These are phyloP conservation scores for Euphonia xanthogaster DNA, from an alignment of 2,797 vertebrate species.

Conservation along the genomic window DNA sequence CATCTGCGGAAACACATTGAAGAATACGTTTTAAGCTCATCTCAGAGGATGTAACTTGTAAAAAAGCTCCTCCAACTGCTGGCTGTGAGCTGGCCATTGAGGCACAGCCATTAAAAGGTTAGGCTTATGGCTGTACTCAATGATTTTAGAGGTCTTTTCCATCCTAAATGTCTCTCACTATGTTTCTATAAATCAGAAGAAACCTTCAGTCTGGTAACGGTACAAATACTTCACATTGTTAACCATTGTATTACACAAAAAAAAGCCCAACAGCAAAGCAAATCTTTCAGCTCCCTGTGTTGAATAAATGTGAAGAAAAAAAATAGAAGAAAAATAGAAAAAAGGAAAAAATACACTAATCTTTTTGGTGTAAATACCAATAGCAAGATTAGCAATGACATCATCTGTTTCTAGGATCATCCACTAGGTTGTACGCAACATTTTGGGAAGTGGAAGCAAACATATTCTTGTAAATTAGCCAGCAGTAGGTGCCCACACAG, in stretches of 20 bases:
- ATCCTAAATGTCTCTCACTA: not conserved
- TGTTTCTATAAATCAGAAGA: not conserved
- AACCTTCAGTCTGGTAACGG: not conserved
- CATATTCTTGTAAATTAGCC: not conserved
- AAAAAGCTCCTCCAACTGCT: not conserved
- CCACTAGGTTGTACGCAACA: not conserved
- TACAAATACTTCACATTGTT: not conserved
- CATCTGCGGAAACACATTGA: not conserved
- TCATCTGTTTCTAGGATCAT: not conserved
- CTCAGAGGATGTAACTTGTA: not conserved
- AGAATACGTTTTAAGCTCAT: not conserved
- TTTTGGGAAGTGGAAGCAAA: not conserved
- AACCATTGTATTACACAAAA: not conserved
- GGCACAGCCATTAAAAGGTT: not conserved
- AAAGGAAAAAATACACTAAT: not conserved
- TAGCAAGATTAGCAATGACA: not conserved
- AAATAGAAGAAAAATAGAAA: not conserved
- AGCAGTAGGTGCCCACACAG: not conserved
- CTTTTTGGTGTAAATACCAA: not conserved
- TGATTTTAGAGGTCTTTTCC: not conserved
- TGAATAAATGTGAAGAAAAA: not conserved
- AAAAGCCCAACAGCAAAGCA: fast-evolving
- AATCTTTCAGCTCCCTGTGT: not conserved
- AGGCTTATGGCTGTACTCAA: not conserved
- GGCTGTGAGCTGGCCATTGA: not conserved